Conservation (phyloP, 2,113 vertebrate species). For the Pangasianodon hypophthalmus region DNA sequence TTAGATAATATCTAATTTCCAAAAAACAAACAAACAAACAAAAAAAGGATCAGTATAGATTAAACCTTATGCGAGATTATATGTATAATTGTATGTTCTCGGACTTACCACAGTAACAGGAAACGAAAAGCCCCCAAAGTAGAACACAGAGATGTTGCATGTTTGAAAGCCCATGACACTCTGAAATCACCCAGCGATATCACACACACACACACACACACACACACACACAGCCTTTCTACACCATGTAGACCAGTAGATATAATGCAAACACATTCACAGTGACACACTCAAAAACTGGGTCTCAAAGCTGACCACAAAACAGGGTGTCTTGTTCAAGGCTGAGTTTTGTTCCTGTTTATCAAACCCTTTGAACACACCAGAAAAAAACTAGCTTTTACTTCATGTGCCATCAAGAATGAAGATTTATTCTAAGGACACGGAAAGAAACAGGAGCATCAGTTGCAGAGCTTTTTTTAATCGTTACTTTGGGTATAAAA, state of each 20-base stretch:
- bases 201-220: not conserved
- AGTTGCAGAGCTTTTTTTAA: no score
- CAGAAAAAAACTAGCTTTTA: no score
- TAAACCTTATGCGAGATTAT: not conserved
- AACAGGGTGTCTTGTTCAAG: not conserved
- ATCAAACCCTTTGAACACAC: not conserved
- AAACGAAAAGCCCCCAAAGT: conserved; percentile 11
- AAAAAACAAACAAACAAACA: no score
- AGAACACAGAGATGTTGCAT: conserved; percentile 24
- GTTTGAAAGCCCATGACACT: not conserved
- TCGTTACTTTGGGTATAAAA: no score
- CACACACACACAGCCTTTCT: not conserved
- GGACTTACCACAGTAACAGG: conserved; percentile 36
- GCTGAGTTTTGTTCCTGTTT: not conserved
- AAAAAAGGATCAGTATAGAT: not conserved
- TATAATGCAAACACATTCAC: not conserved
- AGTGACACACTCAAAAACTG: no score
- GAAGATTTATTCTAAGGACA: no score
- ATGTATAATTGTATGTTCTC: not conserved
- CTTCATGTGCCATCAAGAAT: no score
- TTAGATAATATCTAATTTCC: not conserved
- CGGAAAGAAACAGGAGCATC: no score
- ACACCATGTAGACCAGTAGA: no score
- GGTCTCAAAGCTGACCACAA: not conserved
- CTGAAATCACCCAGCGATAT: not conserved